A percentile compares a stretch with the other conserved stretches of the same genome.
Evolutionary conservation across 2,113 vertebrate genomes (phyloP).

Genomic region (Takifugu bimaculatus): DNA sequence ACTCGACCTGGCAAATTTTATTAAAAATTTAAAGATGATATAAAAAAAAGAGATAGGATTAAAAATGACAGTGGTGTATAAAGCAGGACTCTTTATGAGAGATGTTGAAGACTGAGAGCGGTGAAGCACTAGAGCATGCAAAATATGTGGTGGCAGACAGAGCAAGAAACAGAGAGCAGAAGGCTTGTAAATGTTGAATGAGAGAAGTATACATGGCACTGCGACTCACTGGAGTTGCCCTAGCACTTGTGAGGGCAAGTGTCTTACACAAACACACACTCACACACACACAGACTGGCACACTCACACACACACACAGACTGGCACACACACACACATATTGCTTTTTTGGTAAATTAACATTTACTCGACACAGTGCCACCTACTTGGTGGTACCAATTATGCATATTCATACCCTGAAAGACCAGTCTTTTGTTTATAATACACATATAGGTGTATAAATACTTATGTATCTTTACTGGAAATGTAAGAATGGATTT

Average conservation of each 20-base stretch:
- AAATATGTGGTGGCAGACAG: conserved; percentile 43
- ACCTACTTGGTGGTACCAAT: no score
- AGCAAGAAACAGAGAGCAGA: conserved; percentile 30
- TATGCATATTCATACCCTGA: no score
- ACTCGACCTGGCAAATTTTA: no score
- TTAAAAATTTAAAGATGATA: background rate
- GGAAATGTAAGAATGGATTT: no score
- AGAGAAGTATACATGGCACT: conserved; percentile 70
- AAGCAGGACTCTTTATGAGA: background rate
- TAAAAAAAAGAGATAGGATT: background rate
- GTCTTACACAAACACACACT: background rate
- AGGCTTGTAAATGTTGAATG: conserved; percentile 72
- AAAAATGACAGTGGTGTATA: background rate
- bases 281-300: no score
- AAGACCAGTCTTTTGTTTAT: no score
- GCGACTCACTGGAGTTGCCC: conserved; percentile 70
- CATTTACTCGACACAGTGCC: no score
- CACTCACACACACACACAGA: background rate
- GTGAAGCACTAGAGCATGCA: conserved; percentile 41
- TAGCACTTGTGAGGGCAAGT: background rate
- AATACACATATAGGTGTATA: no score
- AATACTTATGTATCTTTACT: no score
- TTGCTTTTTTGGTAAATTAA: background rate
- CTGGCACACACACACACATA: background rate
- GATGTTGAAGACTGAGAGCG: background rate